A percentile compares a stretch with the other conserved stretches of the same genome.
Evolutionary conservation across 2,113 vertebrate species (phyloP).

Genomic region (Octodon degus): DNA sequence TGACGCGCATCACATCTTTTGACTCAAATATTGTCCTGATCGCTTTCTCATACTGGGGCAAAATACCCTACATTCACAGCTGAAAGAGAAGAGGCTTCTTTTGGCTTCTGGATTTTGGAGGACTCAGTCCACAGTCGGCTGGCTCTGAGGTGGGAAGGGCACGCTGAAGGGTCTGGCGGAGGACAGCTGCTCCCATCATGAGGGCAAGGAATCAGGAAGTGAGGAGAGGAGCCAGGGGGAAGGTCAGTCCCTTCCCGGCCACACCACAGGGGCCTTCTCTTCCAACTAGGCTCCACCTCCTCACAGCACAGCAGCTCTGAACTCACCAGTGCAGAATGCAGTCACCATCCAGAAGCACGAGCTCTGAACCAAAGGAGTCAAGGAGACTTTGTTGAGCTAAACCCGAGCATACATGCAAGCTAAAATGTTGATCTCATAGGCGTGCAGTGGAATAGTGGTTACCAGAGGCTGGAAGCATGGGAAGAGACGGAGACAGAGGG

Average conservation of each 20-base stretch:
- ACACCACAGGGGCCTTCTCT: not conserved
- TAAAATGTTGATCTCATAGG: not conserved
- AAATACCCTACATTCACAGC: too few relatives aligned
- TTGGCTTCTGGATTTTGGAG: not conserved
- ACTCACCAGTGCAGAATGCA: not conserved
- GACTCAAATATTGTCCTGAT: not conserved
- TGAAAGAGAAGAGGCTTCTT: not conserved
- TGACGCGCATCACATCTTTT: not conserved
- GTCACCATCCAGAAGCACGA: not conserved
- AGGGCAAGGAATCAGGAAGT: too few relatives aligned
- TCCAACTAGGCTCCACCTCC: not conserved
- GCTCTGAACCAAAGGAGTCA: not conserved
- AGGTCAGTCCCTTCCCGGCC: not conserved
- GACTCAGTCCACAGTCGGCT: not conserved
- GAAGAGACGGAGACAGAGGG: not conserved
- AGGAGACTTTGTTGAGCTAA: not conserved
- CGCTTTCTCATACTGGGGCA: not conserved
- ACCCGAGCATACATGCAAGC: not conserved
- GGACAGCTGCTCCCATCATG: too few relatives aligned
- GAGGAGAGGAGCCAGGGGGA: too few relatives aligned
- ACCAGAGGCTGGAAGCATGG: not conserved
- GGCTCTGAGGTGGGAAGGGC: too few relatives aligned
- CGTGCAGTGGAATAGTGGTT: not conserved
- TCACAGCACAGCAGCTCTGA: not conserved
- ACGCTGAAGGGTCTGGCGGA: too few relatives aligned